Base-by-base conservation (phyloP, 2,888 invertebrate species). In the Drosophila kambysellisi region DNA sequence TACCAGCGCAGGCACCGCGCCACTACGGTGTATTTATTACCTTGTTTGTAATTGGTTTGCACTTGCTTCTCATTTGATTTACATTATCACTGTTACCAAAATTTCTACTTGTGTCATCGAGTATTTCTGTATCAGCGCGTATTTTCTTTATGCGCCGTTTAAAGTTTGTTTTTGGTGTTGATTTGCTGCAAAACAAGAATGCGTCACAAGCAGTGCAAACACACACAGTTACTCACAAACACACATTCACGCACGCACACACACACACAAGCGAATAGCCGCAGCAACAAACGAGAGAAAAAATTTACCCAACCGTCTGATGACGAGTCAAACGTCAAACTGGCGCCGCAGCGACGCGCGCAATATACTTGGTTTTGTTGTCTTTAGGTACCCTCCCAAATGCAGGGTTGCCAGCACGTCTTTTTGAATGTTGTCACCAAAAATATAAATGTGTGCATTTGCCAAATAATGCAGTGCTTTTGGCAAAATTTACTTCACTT, bases 221-320 rank as follows among this genome's bases (percentile, higher is more conserved):
- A 78, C 60, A 62, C 37, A 68, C 15, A 43, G 43, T 67, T 52
- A 74, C 67, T 69, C 33, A 70, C 12, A 12, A 5, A 11, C 58
- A 68, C 59, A 76, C 46, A 46, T 3, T 17, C 67, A 60, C 51
- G 57, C 66, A 52, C 51, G 72, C 73, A 73, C 70, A 75, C 50
- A 25, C 25, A 69, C 57, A 68, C 46, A 62, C 56, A 68, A 53
- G 61, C 51, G 70, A 57, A 76, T 68, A 79, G 66, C 65, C 53
- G 66, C 76, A 78, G 75, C 74, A 70, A 60, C 78, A 71, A 78
- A 72, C 70, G 75, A 76, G 79, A 82, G 71, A 72, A 76, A 68
- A 74, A 81, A 80, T 83, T 79, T 87, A 82, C 74, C 83, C 86
- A 88, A 88, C 88, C 88, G 83, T 87, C 86, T 80, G 86, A 83